Evolutionary conservation across 2,888 invertebrate genomes (phyloP).

Genomic region (Himalopsyche anomala): DNA sequence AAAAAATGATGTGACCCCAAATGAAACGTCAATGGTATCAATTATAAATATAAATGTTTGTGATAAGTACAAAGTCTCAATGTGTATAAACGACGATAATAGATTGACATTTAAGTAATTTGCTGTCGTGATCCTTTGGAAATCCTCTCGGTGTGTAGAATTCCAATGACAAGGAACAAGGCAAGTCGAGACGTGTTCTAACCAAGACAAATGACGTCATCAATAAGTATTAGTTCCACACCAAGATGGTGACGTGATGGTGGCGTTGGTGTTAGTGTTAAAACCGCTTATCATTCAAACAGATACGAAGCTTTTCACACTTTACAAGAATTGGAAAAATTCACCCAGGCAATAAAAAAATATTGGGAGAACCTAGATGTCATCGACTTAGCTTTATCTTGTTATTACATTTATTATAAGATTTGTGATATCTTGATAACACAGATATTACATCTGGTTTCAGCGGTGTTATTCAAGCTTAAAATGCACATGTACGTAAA

Average conservation of each 20-base stretch:
- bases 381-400: not conserved
- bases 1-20: too few relatives aligned
- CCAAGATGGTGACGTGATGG: conserved; percentile 29
- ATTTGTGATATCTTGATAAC: not conserved
- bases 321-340: conserved; percentile 16
- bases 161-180: conserved; percentile 1
- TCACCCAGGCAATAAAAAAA: not conserved
- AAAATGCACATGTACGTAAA: too few relatives aligned
- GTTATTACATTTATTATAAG: not conserved
- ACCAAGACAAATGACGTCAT: conserved; percentile 60
- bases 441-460: too few relatives aligned
- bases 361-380: not conserved
- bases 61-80: too few relatives aligned
- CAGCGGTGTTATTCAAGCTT: too few relatives aligned
- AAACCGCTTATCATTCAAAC: conserved; percentile 36
- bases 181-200: conserved; percentile 41
- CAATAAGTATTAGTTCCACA: conserved; percentile 57
- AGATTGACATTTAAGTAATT: too few relatives aligned
- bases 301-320: conserved; percentile 41
- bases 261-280: conserved; percentile 17
- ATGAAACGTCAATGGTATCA: too few relatives aligned
- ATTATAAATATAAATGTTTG: too few relatives aligned
- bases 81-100: too few relatives aligned
- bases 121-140: not conserved
- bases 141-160: not conserved